Evolutionary conservation across 2,888 invertebrate genomes (phyloP).

Genomic region (Diarsia mendica): DNA sequence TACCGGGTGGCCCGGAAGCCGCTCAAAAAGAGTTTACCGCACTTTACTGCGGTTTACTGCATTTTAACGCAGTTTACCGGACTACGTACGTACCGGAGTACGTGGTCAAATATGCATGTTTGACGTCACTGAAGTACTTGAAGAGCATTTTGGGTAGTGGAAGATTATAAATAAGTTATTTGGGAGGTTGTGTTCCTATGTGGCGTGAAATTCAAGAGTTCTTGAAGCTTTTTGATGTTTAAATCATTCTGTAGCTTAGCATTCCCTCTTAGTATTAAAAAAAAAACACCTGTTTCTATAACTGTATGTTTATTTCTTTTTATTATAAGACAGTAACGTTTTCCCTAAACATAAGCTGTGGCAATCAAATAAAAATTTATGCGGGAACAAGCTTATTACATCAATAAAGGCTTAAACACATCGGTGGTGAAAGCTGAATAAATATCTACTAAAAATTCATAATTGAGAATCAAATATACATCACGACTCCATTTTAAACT

Average conservation of each 20-base stretch:
- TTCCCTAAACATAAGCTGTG: neutral
- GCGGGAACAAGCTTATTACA: conserved; percentile 6
- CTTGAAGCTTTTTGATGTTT: neutral
- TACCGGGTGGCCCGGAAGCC: conserved; percentile 76
- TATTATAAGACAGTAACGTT: neutral
- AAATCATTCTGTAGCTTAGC: neutral
- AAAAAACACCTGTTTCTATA: neutral
- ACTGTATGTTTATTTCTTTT: neutral
- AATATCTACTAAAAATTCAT: conserved; percentile 45
- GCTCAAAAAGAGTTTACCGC: conserved; percentile 62
- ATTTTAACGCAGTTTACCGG: conserved; percentile 36
- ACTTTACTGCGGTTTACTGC: conserved; percentile 27
- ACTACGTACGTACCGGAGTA: conserved; percentile 42
- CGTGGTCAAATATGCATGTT: conserved; percentile 41
- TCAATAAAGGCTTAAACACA: conserved; percentile 19
- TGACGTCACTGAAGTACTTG: conserved; percentile 5
- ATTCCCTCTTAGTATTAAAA: neutral
- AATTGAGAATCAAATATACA: conserved; percentile 53
- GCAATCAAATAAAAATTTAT: conserved; percentile 24
- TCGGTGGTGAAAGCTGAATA: conserved; percentile 53
- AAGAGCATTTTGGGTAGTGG: neutral
- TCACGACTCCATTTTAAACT: conserved; percentile 18
- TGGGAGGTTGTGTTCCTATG: neutral
- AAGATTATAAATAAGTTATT: neutral
- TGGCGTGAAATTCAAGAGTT: too few species aligned